Evolutionary conservation across 2,888 invertebrate species (phyloP).

Genomic region (Aporophyla nigra): DNA sequence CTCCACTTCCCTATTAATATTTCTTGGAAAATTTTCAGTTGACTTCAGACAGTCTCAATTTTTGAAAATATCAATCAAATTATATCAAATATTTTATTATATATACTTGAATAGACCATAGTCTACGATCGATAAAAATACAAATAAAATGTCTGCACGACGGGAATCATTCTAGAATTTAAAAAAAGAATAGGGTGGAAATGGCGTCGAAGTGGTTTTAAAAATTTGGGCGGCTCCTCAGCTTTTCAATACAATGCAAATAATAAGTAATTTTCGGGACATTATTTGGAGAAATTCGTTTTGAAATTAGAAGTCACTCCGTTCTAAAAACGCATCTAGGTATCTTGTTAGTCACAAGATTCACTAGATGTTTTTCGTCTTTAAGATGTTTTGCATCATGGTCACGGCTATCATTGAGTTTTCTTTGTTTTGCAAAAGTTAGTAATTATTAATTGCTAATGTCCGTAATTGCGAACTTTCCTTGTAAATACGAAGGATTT

Average conservation of each 20-base stretch:
- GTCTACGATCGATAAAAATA: too few relatives aligned
- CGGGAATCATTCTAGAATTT: background rate
- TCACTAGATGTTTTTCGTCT: too few relatives aligned
- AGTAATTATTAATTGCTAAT: background rate
- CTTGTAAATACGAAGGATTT: slow-evolving; percentile 3
- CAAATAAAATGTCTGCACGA: background rate
- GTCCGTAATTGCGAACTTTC: slow-evolving; percentile 28
- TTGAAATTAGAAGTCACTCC: too few relatives aligned
- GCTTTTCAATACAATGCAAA: background rate
- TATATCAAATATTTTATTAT: too few relatives aligned
- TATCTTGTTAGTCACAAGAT: too few relatives aligned
- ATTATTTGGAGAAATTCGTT: background rate
- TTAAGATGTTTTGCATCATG: too few relatives aligned
- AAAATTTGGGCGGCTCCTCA: background rate
- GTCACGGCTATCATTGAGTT: background rate
- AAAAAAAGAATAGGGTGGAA: background rate
- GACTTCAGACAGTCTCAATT: too few relatives aligned
- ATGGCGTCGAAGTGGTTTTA: background rate
- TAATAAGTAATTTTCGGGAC: background rate
- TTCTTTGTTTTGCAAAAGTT: slow-evolving; percentile 31
- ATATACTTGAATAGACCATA: too few relatives aligned
- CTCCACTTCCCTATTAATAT: too few relatives aligned
- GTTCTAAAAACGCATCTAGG: too few relatives aligned
- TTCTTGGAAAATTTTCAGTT: too few relatives aligned
- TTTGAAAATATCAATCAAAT: too few relatives aligned